These are phyloP conservation scores for Masticophis lateralis DNA, from an alignment of 2,797 vertebrate genomes.

Conservation along the genomic window DNA sequence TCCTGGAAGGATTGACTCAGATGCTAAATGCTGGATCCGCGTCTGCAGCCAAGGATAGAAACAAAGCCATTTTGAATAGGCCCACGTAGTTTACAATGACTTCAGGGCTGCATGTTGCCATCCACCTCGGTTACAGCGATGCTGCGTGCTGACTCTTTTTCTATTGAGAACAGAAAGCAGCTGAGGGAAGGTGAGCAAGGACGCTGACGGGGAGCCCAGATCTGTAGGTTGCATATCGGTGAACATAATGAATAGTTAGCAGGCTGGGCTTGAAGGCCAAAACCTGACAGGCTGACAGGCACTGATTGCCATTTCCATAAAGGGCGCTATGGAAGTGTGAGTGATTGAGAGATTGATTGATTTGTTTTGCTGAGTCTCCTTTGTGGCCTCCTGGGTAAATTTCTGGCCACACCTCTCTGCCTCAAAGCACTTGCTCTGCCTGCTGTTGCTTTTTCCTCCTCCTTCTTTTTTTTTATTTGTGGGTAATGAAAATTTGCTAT, in stretches of 20 bases:
- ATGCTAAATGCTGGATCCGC: not conserved
- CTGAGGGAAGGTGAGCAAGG: conserved; percentile 57
- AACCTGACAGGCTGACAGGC: conserved; percentile 73
- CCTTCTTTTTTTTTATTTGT: conserved; percentile 61
- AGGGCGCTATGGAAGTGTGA: conserved; percentile 65
- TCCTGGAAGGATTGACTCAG: conserved; percentile 27
- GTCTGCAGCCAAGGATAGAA: conserved; percentile 37
- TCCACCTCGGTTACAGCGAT: not conserved
- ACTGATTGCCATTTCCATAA: conserved; percentile 75
- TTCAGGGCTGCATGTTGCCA: not conserved
- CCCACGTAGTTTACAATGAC: conserved; percentile 14
- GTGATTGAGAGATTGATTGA: conserved; percentile 77
- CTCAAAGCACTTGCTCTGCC: conserved; percentile 76
- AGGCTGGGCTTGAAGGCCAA: conserved; percentile 68
- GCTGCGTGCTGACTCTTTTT: conserved; percentile 25
- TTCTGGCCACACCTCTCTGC: conserved; percentile 75
- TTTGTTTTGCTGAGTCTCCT: conserved; percentile 77
- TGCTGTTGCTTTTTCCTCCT: conserved; percentile 70
- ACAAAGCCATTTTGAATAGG: conserved; percentile 35
- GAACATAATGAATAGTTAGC: conserved; percentile 69
- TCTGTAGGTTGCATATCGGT: conserved; percentile 60
- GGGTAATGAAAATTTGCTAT: conserved; percentile 78
- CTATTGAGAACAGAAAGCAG: not conserved
- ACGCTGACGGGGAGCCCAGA: not conserved
- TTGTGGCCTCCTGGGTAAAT: conserved; percentile 74